phyloP scores from a whole-genome alignment of 2,797 vertebrate species.

The Sparidentex hasta region DNA sequence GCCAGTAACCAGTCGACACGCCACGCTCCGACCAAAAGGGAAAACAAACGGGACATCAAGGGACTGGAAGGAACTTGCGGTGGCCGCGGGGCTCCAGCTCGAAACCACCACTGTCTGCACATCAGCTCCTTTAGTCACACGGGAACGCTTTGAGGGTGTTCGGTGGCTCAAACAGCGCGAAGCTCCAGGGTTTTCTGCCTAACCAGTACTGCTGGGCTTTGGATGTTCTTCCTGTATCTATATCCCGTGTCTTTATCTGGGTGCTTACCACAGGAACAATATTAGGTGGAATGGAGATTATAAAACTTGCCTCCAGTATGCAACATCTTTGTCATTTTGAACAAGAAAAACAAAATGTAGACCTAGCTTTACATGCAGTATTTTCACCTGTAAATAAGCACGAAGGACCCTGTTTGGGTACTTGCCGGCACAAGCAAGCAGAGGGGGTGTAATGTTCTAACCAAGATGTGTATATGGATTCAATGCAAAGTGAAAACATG shows the following conservation, averaged over 20 bases:
- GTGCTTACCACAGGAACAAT: neutral
- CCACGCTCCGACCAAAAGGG: conserved; percentile 45
- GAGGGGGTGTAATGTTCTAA: too few relatives aligned
- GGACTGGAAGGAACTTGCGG: conserved; percentile 55
- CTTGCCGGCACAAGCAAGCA: too few relatives aligned
- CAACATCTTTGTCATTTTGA: too few relatives aligned
- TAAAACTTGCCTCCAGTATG: neutral
- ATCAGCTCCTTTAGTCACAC: conserved; percentile 28
- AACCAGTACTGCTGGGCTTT: neutral
- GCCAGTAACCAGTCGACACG: conserved; percentile 37
- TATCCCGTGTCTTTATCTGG: neutral
- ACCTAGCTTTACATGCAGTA: too few relatives aligned
- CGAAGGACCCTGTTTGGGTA: too few relatives aligned
- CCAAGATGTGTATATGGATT: too few relatives aligned
- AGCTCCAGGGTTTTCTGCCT: neutral
- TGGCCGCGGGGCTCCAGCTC: conserved; percentile 27
- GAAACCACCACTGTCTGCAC: conserved; percentile 35
- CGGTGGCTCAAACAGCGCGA: conserved; percentile 8
- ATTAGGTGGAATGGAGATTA: neutral
- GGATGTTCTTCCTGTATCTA: neutral
- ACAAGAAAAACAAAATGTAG: too few relatives aligned
- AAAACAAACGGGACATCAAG: conserved; percentile 69
- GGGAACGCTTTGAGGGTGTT: conserved; percentile 25
- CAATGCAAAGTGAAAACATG: too few relatives aligned
- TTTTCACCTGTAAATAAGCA: too few relatives aligned